Evolutionary conservation across 2,797 vertebrate species (phyloP).

Genomic region (Parambassis ranga): DNA sequence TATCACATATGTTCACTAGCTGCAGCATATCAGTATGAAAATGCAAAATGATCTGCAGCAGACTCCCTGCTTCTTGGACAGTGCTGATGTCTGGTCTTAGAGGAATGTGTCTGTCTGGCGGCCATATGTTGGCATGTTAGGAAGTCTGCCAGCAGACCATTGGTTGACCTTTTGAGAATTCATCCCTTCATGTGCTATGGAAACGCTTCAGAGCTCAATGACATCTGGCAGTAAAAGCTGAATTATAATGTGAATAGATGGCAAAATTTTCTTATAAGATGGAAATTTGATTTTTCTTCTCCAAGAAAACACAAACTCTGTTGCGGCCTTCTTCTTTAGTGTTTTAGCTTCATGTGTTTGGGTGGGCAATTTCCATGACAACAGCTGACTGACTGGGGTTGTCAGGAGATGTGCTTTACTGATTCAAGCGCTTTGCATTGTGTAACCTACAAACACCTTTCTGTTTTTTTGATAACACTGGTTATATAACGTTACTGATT

Average conservation of each 20-base stretch:
- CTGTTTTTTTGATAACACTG: too few species aligned
- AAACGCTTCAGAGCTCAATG: constrained; percentile 1
- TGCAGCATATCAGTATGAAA: constrained; percentile 70
- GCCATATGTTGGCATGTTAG: constrained; percentile 57
- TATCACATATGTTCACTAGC: constrained; percentile 73
- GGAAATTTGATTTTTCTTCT: not conserved
- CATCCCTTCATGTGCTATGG: not conserved
- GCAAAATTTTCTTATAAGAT: too few species aligned
- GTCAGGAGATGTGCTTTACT: not conserved
- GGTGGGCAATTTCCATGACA: not conserved
- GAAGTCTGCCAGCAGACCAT: constrained; percentile 27
- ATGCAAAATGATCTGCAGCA: constrained; percentile 22
- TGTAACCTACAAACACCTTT: not conserved
- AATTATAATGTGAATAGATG: not conserved
- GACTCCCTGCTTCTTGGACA: not conserved
- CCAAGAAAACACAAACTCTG: not conserved
- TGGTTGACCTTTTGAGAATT: constrained; percentile 38
- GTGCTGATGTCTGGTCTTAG: constrained; percentile 15
- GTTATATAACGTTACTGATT: not conserved
- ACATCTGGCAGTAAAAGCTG: not conserved
- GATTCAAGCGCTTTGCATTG: not conserved
- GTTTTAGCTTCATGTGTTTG: not conserved
- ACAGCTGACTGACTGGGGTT: not conserved
- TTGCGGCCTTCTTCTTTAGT: not conserved
- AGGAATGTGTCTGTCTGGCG: constrained; percentile 61